Evolutionary conservation across 2,113 vertebrate species (phyloP).

Genomic region (Cebus imitator): DNA sequence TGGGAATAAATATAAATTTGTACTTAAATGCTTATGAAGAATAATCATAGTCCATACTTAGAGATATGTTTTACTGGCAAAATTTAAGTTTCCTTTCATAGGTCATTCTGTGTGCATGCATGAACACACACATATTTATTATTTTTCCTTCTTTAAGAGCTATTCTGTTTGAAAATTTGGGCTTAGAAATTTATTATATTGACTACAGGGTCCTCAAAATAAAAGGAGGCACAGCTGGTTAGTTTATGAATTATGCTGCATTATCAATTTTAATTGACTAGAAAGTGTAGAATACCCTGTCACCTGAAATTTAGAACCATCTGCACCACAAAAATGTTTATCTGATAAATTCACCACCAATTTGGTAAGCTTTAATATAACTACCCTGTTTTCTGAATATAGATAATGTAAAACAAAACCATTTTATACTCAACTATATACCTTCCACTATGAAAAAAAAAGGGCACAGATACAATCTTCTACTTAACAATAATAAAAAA

Average conservation of each 20-base stretch:
- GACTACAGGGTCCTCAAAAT: conserved; percentile 77
- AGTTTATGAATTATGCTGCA: conserved; percentile 67
- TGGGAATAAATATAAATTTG: conserved; percentile 67
- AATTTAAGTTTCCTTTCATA: conserved; percentile 69
- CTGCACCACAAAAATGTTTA: conserved; percentile 66
- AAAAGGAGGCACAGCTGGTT: conserved; percentile 86
- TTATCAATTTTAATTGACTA: conserved; percentile 77
- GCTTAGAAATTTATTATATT: conserved; percentile 74
- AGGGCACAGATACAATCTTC: conserved; percentile 74
- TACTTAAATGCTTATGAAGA: conserved; percentile 73
- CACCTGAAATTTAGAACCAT: conserved; percentile 75
- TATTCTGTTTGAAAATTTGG: conserved; percentile 67
- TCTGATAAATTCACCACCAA: conserved; percentile 74
- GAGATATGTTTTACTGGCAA: conserved; percentile 66
- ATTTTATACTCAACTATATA: conserved; percentile 58
- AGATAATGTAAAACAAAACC: conserved; percentile 52
- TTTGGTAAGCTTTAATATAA: conserved; percentile 68
- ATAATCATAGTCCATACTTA: conserved; percentile 60
- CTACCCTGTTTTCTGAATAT: conserved; percentile 82
- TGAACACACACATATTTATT: background rate
- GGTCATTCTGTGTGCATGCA: conserved; percentile 39
- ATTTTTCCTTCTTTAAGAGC: conserved; percentile 53
- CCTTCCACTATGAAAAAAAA: conserved; percentile 77
- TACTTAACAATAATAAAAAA: conserved; percentile 75
- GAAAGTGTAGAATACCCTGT: conserved; percentile 84